Conservation (phyloP, 2,113 vertebrate species). For the Anoura caudifer region DNA sequence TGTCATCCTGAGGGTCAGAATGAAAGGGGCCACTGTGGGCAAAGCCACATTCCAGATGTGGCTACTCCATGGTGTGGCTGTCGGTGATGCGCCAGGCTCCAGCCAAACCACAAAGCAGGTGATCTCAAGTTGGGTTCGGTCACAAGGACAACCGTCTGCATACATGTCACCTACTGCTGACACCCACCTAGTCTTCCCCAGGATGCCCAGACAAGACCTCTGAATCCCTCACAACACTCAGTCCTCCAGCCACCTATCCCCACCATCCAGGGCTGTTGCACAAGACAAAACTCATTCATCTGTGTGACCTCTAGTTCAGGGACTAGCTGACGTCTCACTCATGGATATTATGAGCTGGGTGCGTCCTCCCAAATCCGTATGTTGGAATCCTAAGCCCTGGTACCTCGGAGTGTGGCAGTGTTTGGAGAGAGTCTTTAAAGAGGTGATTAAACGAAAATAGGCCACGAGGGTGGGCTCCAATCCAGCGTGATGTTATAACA, state of each 20-base stretch:
- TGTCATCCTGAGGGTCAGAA: not conserved
- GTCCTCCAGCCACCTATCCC: not conserved
- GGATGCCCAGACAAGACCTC: not conserved
- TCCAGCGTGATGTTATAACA: not conserved
- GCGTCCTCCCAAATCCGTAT: not conserved
- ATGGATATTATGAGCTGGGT: too few species aligned
- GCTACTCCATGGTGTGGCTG: too few species aligned
- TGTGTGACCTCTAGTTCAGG: not conserved
- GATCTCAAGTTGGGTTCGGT: not conserved
- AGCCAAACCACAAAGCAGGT: not conserved
- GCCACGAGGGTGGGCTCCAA: not conserved
- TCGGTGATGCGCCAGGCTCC: not conserved
- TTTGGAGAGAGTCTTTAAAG: not conserved
- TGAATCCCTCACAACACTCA: not conserved
- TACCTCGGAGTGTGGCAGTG: not conserved
- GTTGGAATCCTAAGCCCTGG: too few species aligned
- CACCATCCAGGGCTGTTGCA: not conserved
- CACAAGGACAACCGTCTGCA: not conserved
- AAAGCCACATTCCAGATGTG: not conserved
- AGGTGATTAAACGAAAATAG: not conserved
- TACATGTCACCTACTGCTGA: rapidly evolving
- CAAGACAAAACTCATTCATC: too few species aligned
- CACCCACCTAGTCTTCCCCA: not conserved
- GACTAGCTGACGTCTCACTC: not conserved
- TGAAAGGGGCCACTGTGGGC: not conserved